Percentiles rank a stretch among this genome's conserved stretches.
These are phyloP conservation scores for Lypha dubia DNA, from an alignment of 2,888 invertebrate genomes.

Conservation along the genomic window DNA sequence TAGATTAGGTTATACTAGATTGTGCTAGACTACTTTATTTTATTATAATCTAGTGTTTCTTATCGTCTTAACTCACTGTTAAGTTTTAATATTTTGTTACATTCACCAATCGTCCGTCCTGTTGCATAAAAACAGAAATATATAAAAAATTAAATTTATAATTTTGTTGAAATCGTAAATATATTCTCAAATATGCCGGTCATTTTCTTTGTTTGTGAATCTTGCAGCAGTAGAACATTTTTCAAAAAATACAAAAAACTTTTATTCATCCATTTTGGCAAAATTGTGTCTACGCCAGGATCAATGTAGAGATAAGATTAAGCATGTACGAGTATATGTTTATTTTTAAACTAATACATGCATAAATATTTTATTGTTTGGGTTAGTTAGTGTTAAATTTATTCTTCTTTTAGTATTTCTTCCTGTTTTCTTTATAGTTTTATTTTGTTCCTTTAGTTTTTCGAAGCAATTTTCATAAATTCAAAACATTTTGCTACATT, in stretches of 20 bases:
- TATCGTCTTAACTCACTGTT: no score
- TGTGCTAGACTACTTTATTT: no score
- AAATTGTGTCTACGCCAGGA: constrained; percentile 50
- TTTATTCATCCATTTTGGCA: not conserved
- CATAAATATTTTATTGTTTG: constrained; percentile 64
- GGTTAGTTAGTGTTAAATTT: constrained; percentile 74
- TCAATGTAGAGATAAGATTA: constrained; percentile 8
- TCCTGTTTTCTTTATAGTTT: constrained; percentile 28
- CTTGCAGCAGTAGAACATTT: constrained; percentile 13
- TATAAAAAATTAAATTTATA: no score
- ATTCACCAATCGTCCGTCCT: no score
- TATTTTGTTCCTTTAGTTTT: constrained; percentile 57
- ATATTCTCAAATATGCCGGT: constrained; percentile 36
- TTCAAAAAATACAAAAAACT: not conserved
- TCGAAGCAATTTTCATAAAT: constrained; percentile 74
- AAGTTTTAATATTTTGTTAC: no score
- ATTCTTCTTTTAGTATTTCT: constrained; percentile 53
- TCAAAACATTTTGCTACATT: constrained; percentile 68
- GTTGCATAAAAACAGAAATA: no score
- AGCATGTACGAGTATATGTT: not conserved
- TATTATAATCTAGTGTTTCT: no score
- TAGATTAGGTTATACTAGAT: no score
- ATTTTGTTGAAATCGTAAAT: no score
- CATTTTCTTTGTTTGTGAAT: constrained; percentile 26
- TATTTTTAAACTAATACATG: not conserved